Evolutionary conservation across 2,888 invertebrate species (phyloP).

Genomic region (Tanaodytes sp.): DNA sequence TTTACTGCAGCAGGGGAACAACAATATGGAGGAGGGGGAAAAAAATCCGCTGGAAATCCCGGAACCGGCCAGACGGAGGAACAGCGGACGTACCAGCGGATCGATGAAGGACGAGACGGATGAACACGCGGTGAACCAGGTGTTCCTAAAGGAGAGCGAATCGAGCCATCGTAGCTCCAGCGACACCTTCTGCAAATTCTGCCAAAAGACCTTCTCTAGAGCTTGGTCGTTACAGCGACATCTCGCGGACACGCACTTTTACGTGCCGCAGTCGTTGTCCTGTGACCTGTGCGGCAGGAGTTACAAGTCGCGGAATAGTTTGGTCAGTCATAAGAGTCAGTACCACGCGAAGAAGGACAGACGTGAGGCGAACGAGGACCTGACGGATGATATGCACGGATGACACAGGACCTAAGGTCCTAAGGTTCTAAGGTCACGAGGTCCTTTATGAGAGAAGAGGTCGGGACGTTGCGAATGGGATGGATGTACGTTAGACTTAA

Average conservation of each 20-base stretch:
- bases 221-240: slow-evolving; percentile 75
- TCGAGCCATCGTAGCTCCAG: slow-evolving; percentile 36
- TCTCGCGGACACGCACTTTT: slow-evolving; percentile 74
- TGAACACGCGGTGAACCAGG: neutral
- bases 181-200: slow-evolving; percentile 72
- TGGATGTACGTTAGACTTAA: too few relatives aligned
- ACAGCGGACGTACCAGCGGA: too few relatives aligned
- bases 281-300: slow-evolving; percentile 74
- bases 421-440: too few relatives aligned
- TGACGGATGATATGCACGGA: slow-evolving; percentile 41
- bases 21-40: slow-evolving; percentile 24
- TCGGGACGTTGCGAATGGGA: too few relatives aligned
- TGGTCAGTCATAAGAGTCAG: slow-evolving; percentile 74
- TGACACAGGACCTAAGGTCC: too few relatives aligned
- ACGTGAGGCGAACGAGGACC: slow-evolving; percentile 60
- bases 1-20: slow-evolving; percentile 57
- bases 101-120: slow-evolving; percentile 1
- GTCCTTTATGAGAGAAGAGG: too few relatives aligned
- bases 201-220: slow-evolving; percentile 74
- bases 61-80: neutral
- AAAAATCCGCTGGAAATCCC: neutral
- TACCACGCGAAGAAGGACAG: slow-evolving; percentile 72
- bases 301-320: slow-evolving; percentile 74
- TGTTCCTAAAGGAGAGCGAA: neutral
- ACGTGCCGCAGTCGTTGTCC: slow-evolving; percentile 73